phyloP scores from a whole-genome alignment of 37 sponge, comb jelly and placozoan species.

The Petrosia ficiformis region DNA sequence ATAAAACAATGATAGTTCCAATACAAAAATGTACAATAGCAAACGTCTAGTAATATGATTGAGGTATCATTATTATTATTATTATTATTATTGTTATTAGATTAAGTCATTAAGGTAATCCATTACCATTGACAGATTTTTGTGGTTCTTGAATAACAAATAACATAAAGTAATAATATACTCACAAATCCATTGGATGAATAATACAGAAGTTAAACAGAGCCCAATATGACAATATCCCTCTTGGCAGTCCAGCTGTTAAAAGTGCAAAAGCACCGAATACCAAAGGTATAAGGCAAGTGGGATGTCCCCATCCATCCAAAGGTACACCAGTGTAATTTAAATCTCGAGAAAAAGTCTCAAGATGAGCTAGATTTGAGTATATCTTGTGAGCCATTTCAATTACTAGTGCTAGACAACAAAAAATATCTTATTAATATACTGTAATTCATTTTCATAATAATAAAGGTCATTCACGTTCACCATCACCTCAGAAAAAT shows the following conservation, averaged over 20 bases:
- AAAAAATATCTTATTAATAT: no score
- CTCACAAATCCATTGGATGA: conserved; percentile 65
- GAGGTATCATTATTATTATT: no score
- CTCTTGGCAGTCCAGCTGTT: conserved; percentile 30
- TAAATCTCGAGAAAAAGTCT: conserved; percentile 26
- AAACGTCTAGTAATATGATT: no score
- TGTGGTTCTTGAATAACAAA: background rate
- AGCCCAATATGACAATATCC: conserved; percentile 24
- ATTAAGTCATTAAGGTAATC: no score
- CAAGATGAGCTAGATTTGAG: conserved; percentile 49
- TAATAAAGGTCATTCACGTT: no score
- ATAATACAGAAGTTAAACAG: conserved; percentile 58
- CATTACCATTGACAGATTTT: no score
- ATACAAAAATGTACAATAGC: no score
- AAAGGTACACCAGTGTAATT: conserved; percentile 54
- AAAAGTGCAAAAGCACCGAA: conserved; percentile 10
- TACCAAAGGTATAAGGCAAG: conserved; percentile 19
- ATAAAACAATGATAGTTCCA: no score
- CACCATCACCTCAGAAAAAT: no score
- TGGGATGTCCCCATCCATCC: conserved; percentile 42
- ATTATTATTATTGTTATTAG: no score
- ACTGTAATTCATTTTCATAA: no score
- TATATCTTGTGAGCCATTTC: conserved; percentile 58
- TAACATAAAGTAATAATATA: background rate
- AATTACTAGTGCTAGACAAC: no score